Base-by-base conservation (phyloP, 1,140 invertebrate species). In the Drosophila melanogaster region DNA sequence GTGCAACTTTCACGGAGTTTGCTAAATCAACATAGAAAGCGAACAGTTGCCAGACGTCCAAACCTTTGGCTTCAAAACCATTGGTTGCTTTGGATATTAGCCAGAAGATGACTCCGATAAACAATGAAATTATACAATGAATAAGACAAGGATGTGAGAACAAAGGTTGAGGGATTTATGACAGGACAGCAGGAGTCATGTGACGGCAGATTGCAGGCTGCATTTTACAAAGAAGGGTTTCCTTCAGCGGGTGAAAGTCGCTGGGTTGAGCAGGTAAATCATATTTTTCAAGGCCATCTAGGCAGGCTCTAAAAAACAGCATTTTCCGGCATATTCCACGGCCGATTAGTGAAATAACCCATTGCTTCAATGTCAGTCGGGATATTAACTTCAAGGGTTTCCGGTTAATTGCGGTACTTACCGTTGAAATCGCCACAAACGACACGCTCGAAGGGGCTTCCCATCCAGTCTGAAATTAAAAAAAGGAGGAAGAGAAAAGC, bases 381-480 rank as follows among this genome's bases (percentile, higher is more conserved):
- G 17, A 24, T 67, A 78, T 86, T 86, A 77, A 81, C 64, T 81
- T 75, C 71, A 90, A 87, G 79, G 81, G 76, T 79, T 85, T 75
- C 43, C 30, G 53, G 49, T 54, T 67, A 65, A 80, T 86, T 58
- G 74, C 54, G 51, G 79, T 89, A 92, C 91, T 92, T 95, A 95
- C 95, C 95, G 94, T 95, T 95, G 91, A 96, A 96, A 96, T 97
- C 95, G 96, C 96, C 96, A 94, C 96, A 97, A 92, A 97, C 96
- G 93, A 97, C 96, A 93, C 96, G 94, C 93, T 97, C 96, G 93
- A 97, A 97, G 78, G 96, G 96, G 93, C 95, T 92, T 77, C 92
- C 96, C 96, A 97, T 97, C 96, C 96, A 97, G 94, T 97, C 96
- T 97, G 95, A 94, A 93, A 93, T 75, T 90, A 91, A 92, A 85